Evolutionary conservation across 1,140 invertebrate genomes (phyloP).

Genomic region (Whitmania pigra): DNA sequence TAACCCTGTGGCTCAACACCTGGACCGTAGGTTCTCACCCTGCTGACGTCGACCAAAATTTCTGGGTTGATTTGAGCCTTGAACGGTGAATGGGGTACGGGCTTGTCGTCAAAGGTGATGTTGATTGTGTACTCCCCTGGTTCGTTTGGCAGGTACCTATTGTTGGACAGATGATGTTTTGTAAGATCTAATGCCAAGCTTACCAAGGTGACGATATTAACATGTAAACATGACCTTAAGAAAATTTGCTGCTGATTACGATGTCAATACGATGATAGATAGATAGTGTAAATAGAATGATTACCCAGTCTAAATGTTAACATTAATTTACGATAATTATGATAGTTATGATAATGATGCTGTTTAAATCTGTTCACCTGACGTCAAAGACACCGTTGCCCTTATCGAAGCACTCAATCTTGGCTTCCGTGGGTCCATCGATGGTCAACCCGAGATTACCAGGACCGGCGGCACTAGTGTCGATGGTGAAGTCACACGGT

Average conservation of each 20-base stretch:
- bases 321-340: no score
- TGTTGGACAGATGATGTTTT: no score
- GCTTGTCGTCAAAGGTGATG: slow-evolving; percentile 60
- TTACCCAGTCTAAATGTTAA: no score
- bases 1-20: slow-evolving; percentile 57
- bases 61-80: slow-evolving; percentile 24
- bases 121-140: slow-evolving; percentile 80
- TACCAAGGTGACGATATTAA: no score
- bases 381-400: slow-evolving; percentile 76
- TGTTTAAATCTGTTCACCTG: slow-evolving; percentile 16
- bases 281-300: no score
- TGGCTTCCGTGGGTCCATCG: slow-evolving; percentile 45
- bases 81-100: slow-evolving; percentile 42
- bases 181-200: no score
- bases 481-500: slow-evolving; percentile 55
- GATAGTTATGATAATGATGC: no score
- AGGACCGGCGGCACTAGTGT: slow-evolving; percentile 60
- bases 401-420: slow-evolving; percentile 74
- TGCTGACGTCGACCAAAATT: slow-evolving; percentile 33
- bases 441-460: slow-evolving; percentile 41
- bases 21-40: slow-evolving; percentile 53
- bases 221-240: no score
- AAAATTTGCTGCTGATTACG: no score
- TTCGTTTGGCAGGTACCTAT: slow-evolving; percentile 62
- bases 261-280: no score